These are phyloP conservation scores for Phengaris arion DNA, from an alignment of 2,888 invertebrate species.

Conservation along the genomic window DNA sequence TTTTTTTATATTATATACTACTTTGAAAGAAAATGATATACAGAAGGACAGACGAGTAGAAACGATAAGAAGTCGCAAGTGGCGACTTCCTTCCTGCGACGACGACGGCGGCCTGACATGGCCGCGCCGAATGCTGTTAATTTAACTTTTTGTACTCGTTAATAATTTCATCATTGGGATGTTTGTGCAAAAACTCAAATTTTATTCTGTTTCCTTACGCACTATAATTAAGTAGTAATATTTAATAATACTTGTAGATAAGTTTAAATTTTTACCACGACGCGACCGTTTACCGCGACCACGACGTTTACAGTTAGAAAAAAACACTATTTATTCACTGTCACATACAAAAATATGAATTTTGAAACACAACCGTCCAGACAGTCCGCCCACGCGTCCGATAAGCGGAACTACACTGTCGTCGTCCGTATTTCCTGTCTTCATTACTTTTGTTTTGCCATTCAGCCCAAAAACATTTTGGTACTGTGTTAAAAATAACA, in stretches of 20 bases:
- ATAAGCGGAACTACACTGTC: conserved; percentile 5
- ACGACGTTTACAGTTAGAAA: no score
- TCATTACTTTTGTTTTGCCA: not conserved
- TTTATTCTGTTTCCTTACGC: no score
- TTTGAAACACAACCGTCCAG: not conserved
- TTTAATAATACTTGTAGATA: no score
- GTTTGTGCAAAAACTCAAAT: no score
- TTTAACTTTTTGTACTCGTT: not conserved
- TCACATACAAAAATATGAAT: no score
- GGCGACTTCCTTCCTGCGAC: conserved; percentile 65
- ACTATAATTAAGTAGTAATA: no score
- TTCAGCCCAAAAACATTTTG: not conserved
- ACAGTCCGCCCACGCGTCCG: not conserved
- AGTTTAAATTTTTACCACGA: no score
- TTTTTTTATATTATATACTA: no score
- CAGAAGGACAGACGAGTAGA: not conserved
- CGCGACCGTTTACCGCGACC: no score
- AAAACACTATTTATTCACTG: no score
- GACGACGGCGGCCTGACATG: conserved; percentile 47
- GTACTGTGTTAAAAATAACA: not conserved
- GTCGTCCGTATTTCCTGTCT: not conserved
- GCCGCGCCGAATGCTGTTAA: not conserved
- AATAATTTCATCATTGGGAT: not conserved
- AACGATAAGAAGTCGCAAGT: conserved; percentile 46
- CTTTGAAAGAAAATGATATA: not conserved